Evolutionary conservation across 2,888 invertebrate genomes (phyloP).

Genomic region (Ophioninae sp.): DNA sequence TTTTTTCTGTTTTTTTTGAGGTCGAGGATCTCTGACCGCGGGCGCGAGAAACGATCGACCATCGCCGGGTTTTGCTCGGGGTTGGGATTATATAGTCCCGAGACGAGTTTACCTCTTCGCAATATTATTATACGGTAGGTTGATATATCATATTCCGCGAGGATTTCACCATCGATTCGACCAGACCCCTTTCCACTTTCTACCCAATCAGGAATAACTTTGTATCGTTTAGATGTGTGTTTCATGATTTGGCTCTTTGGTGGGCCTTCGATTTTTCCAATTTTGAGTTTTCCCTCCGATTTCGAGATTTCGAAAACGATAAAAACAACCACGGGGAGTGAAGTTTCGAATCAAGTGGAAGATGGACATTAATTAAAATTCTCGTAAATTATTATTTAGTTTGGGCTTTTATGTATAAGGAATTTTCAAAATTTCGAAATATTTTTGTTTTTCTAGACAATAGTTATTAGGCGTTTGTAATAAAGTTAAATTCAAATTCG

Average conservation of each 20-base stretch:
- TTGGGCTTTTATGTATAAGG: not conserved
- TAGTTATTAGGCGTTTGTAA: not conserved
- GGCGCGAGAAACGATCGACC: slow-evolving; percentile 40
- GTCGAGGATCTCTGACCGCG: slow-evolving; percentile 47
- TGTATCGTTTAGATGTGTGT: not conserved
- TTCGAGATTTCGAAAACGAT: not conserved
- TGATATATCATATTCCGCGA: slow-evolving; percentile 42
- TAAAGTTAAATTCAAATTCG: not conserved
- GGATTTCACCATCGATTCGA: slow-evolving; percentile 12
- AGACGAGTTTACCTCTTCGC: slow-evolving; percentile 44
- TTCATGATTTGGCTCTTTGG: not conserved
- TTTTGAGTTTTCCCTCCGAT: not conserved
- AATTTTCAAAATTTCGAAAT: not conserved
- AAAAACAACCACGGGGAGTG: not conserved
- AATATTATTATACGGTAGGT: slow-evolving; percentile 43
- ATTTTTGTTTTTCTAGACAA: not conserved
- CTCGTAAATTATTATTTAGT: not conserved
- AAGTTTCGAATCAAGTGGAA: not conserved
- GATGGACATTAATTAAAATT: not conserved
- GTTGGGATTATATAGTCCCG: slow-evolving; percentile 46
- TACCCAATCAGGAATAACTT: not conserved
- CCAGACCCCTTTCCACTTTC: slow-evolving; percentile 14
- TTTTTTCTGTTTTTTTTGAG: slow-evolving; percentile 35
- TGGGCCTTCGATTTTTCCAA: not conserved
- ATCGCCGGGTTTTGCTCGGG: slow-evolving; percentile 34